Conservation (phyloP, 2,888 invertebrate genomes). For the Ceriagrion tenellum region DNA sequence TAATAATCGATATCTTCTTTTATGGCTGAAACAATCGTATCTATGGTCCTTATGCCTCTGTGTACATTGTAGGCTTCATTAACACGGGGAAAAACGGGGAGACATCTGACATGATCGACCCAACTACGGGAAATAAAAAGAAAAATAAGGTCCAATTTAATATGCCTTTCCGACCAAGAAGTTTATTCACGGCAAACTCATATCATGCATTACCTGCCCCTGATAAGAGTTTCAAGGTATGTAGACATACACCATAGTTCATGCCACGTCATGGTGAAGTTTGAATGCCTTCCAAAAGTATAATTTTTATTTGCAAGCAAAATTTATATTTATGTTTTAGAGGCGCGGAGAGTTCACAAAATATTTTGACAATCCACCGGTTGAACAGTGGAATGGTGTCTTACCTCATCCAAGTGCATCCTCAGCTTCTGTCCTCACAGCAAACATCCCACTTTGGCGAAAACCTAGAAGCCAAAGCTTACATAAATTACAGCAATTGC, state of each 20-base stretch:
- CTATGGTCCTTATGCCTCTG: slow-evolving; percentile 6
- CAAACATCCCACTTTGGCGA: slow-evolving; percentile 75
- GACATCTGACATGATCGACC: not conserved
- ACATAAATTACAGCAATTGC: slow-evolving; percentile 73
- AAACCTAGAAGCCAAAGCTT: slow-evolving; percentile 73
- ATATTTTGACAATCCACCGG: slow-evolving; percentile 75
- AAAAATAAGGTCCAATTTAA: not conserved
- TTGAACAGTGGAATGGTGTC: slow-evolving; percentile 76
- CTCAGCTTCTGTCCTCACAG: slow-evolving; percentile 72
- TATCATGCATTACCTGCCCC: slow-evolving; percentile 76
- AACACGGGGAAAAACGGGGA: no score
- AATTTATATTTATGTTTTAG: slow-evolving; percentile 71
- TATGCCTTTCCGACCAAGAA: slow-evolving; percentile 81
- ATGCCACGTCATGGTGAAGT: not conserved
- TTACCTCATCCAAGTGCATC: slow-evolving; percentile 69
- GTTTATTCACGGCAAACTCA: slow-evolving; percentile 85
- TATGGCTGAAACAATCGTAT: slow-evolving; percentile 31
- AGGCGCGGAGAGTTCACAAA: slow-evolving; percentile 76
- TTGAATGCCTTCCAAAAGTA: not conserved
- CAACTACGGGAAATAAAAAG: not conserved
- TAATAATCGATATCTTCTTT: not conserved
- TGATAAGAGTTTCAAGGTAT: slow-evolving; percentile 34
- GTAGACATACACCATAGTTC: not conserved
- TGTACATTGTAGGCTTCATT: slow-evolving; percentile 27
- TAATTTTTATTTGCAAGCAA: not conserved